Evolutionary conservation across 2,888 invertebrate genomes (phyloP), one percentile per base, ranked within the genome.

Genomic region (Phalera bucephala): DNA sequence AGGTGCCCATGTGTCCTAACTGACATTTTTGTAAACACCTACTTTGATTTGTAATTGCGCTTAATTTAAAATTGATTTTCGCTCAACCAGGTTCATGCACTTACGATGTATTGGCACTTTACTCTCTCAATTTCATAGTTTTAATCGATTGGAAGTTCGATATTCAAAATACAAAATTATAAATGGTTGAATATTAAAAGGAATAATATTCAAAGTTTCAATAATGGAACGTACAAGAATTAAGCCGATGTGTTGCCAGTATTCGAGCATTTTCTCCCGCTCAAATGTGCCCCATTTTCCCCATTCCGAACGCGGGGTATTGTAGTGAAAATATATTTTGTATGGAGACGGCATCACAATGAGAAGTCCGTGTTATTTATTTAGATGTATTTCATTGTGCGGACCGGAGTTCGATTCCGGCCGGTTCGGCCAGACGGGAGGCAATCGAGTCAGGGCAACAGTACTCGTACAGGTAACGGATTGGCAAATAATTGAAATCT

Each of bases 311-410:
- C 53, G 59, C 36, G 47, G 52, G 13, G 68, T 60, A 81, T 82
- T 80, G 80, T 77, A 64, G 67, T 55, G 72, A 71, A 80, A 84
- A 81, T 80, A 80, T 81, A 83, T 84, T 81, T 81, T 79, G 75
- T 82, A 77, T 75, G 78, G 71, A 76, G 64, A 58, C 67, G 64
- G 74, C 67, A 70, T 76, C 58, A 84, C 82, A 85, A 84, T 81
- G 72, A 52, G 74, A 64, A 72, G 79, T 75, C 77, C 75, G 67
- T 72, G 80, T 83, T 86, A 84, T 86, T 86, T 84, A 82, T 85
- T 84, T 83, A 80, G 77, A 82, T 79, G 79, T 82, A 82, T 79
- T 75, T 75, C 67, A 74, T 80, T 82, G 82, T 73, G 66, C 48
- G 59, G 56, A 60, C 58, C 51, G 56, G 64, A 68, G 73, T 77